Evolutionary conservation across 2,113 vertebrate genomes (phyloP), one percentile per base, ranked within the genome.

Genomic region (Pseudorectes ferrugineus): DNA sequence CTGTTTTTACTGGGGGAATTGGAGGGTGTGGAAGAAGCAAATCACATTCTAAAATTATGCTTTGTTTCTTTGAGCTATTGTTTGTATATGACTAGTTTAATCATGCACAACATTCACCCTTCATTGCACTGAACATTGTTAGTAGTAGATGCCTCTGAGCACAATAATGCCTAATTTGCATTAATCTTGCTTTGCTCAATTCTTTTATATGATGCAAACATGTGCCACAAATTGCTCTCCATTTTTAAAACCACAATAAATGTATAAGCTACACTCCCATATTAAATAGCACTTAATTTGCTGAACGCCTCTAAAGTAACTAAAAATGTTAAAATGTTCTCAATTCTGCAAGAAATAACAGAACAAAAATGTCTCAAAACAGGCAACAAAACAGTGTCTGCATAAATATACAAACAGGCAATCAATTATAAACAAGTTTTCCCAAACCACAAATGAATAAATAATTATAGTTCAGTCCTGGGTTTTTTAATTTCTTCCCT

Each of bases 31-130:
- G 23, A 67, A 85, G 66, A 88, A 85, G 57, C 62, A 86, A 94
- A 95, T 72, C 6, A 57, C 24, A 35, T 92, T 82, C 40, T 80
- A 68, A 96, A 82, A 89, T 82, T 63, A 91, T 66, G 58, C 40
- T 95, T 94, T 95, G 49, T 85, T 94, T 91, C 94, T 93, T 93
- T 95, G 49, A 94, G 94, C 45, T 89, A 85, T 88, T 96, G 88
- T 97, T 97, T 97, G 67, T 78, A 89, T 97, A 97, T 85, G 80
- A 92, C 67, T 96, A 91, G 89, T 85, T 96, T 97, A 96, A 97
- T 97, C 92, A 95, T 91, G 94, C 83, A 95, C 83, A 95, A 83
- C 83, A 89, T 97, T 96, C 94, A 91, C 74, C 63, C 67, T 96
- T 96, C 92, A 94, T 96, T 97, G 95, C 89, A 93, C 57, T 75